These are phyloP conservation scores for Pitta sordida DNA, from an alignment of 2,113 vertebrate species.

Conservation along the genomic window DNA sequence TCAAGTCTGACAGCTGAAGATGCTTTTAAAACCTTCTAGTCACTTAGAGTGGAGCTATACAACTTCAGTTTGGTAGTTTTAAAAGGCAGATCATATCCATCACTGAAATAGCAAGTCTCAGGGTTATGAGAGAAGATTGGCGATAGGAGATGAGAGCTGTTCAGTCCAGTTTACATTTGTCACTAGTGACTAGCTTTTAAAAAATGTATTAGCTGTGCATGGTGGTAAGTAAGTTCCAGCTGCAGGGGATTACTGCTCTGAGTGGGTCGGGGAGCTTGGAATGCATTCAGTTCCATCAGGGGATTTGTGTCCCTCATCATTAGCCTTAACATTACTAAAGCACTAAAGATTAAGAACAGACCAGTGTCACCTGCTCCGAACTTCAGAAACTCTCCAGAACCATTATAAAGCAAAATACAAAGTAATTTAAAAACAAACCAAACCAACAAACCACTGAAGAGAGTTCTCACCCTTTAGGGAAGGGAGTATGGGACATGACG, in stretches of 20 bases:
- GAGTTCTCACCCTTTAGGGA: background rate
- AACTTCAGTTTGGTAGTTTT: slow-evolving; percentile 63
- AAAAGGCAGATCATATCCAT: slow-evolving; percentile 76
- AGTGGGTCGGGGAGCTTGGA: slow-evolving; percentile 88
- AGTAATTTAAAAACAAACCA: background rate
- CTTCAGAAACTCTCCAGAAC: slow-evolving; percentile 61
- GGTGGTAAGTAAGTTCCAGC: slow-evolving; percentile 90
- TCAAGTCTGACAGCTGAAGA: slow-evolving; percentile 76
- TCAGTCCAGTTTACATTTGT: slow-evolving; percentile 87
- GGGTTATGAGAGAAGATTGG: slow-evolving; percentile 69
- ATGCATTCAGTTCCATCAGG: slow-evolving; percentile 86
- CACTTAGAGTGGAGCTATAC: slow-evolving; percentile 73
- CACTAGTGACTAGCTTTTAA: slow-evolving; percentile 91
- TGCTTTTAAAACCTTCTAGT: slow-evolving; percentile 77
- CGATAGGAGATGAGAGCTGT: slow-evolving; percentile 61
- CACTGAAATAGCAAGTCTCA: slow-evolving; percentile 67
- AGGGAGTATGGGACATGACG: background rate
- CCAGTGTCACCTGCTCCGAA: slow-evolving; percentile 79
- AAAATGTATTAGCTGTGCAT: slow-evolving; percentile 92
- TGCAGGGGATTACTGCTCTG: slow-evolving; percentile 96
- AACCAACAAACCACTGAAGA: background rate
- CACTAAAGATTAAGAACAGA: slow-evolving; percentile 79
- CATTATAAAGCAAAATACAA: slow-evolving; percentile 22
- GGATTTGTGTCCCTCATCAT: slow-evolving; percentile 84
- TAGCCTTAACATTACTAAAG: slow-evolving; percentile 79